A percentile compares a stretch with the other conserved stretches of the same genome.
Evolutionary conservation across 2,888 invertebrate species (phyloP).

Genomic region (Himalopsyche tibetana): DNA sequence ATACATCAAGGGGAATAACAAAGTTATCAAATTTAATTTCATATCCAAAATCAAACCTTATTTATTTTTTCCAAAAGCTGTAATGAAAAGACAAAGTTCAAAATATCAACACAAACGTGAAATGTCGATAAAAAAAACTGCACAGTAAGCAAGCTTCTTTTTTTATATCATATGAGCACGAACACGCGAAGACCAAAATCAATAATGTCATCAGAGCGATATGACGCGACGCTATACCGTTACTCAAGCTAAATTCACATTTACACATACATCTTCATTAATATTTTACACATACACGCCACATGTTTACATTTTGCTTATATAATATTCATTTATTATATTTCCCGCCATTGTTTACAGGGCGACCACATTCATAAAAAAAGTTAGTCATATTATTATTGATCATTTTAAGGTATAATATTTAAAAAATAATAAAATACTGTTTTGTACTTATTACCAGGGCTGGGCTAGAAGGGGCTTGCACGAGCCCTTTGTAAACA

Average conservation of each 20-base stretch:
- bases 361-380: neutral
- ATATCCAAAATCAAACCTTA: no score
- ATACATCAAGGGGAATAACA: no score
- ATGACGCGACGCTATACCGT: constrained; percentile 57
- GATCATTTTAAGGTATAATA: no score
- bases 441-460: no score
- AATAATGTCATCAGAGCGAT: constrained; percentile 61
- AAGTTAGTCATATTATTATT: no score
- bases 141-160: neutral
- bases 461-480: no score
- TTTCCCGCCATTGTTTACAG: neutral
- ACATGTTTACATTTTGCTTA: constrained; percentile 51
- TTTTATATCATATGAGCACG: neutral
- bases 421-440: no score
- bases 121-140: neutral
- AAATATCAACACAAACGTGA: neutral
- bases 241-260: constrained; percentile 64
- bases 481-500: no score
- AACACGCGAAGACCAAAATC: constrained; percentile 55
- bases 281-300: constrained; percentile 40
- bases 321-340: constrained; percentile 41
- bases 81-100: no score
- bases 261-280: constrained; percentile 12
- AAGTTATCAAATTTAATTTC: no score
- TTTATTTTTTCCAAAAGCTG: neutral